These are phyloP conservation scores for Drosophila serrata DNA, from an alignment of 1,140 invertebrate genomes.

Conservation along the genomic window DNA sequence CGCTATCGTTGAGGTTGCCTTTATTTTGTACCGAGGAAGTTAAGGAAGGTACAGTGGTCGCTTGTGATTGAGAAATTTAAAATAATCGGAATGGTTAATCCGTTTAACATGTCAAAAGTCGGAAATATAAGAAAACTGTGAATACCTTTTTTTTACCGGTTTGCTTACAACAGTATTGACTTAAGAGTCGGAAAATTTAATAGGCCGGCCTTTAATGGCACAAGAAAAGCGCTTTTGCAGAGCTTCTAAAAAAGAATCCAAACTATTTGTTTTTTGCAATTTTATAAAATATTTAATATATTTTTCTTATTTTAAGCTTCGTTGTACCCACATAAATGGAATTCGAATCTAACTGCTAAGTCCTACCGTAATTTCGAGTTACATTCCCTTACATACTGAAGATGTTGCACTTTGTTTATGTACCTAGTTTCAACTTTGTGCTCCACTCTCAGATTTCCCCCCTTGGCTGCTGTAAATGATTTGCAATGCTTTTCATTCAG, in stretches of 20 bases:
- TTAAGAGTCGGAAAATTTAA: too few species aligned
- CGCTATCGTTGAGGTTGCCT: constrained; percentile 31
- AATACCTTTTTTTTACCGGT: too few species aligned
- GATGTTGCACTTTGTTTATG: constrained; percentile 38
- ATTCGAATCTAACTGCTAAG: neutral
- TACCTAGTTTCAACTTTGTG: neutral
- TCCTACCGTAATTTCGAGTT: constrained; percentile 13
- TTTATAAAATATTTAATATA: neutral
- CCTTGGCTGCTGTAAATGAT: constrained; percentile 9
- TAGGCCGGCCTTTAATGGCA: too few species aligned
- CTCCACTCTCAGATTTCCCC: constrained; percentile 11
- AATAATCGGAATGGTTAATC: neutral
- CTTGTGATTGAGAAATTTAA: neutral
- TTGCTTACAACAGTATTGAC: too few species aligned
- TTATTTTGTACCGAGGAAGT: neutral
- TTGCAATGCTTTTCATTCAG: constrained; percentile 48
- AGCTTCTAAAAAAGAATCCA: too few species aligned
- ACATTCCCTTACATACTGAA: constrained; percentile 60
- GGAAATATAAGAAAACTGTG: too few species aligned
- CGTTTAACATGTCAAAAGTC: neutral
- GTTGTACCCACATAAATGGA: neutral
- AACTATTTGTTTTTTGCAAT: neutral
- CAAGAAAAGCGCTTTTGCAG: too few species aligned
- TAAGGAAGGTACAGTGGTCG: neutral
- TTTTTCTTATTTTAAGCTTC: neutral